Conservation (phyloP, 1,140 invertebrate genomes). For the Drosophila repleta region DNA sequence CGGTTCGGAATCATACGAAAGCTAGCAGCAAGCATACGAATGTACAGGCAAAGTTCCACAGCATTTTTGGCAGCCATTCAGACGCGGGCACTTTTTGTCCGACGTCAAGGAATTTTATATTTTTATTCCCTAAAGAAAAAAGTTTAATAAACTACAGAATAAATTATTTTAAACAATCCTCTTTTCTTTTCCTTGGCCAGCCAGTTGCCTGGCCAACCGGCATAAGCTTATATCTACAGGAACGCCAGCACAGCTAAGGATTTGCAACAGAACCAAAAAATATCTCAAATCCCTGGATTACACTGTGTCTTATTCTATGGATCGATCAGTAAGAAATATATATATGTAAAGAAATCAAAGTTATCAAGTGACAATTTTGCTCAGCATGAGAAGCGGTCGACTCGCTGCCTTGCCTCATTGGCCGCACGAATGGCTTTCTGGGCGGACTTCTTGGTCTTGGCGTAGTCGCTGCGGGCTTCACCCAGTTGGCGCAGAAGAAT, state of each 20-base stretch:
- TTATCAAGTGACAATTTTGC: neutral
- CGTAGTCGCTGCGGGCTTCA: constrained; percentile 47
- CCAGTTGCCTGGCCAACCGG: too few species aligned
- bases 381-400: neutral
- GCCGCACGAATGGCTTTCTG: constrained; percentile 46
- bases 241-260: too few species aligned
- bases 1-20: constrained; percentile 37
- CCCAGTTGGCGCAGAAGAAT: constrained; percentile 39
- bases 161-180: constrained; percentile 50
- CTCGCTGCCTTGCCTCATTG: constrained; percentile 56
- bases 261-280: too few species aligned
- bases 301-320: neutral
- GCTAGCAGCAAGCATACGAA: constrained; percentile 48
- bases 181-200: neutral
- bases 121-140: constrained; percentile 84
- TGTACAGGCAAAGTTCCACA: constrained; percentile 76
- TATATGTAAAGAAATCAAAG: neutral
- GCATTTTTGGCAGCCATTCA: constrained; percentile 83
- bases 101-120: constrained; percentile 83
- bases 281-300: neutral
- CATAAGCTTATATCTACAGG: too few species aligned
- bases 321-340: constrained; percentile 14
- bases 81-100: constrained; percentile 72
- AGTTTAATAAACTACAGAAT: constrained; percentile 81
- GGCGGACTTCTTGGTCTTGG: constrained; percentile 57